These are phyloP conservation scores for Metallyticus violacea DNA, from an alignment of 2,888 invertebrate genomes.

Conservation along the genomic window DNA sequence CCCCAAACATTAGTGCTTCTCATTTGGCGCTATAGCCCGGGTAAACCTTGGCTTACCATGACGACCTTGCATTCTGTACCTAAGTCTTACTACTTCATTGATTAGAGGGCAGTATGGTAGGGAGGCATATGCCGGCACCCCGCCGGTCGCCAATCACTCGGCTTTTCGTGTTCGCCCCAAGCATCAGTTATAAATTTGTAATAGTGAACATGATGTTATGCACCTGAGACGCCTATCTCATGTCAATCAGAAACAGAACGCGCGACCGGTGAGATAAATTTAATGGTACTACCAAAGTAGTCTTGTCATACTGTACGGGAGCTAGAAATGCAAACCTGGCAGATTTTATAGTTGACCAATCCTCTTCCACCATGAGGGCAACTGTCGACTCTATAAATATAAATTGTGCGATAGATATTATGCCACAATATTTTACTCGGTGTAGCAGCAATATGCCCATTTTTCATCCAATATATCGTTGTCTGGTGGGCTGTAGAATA, in stretches of 20 bases:
- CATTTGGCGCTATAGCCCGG: too few relatives aligned
- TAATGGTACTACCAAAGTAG: background rate
- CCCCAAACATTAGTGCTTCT: too few relatives aligned
- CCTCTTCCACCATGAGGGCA: background rate
- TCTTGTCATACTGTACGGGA: background rate
- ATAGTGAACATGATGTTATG: too few relatives aligned
- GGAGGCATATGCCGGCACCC: too few relatives aligned
- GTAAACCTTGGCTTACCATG: too few relatives aligned
- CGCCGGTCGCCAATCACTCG: too few relatives aligned
- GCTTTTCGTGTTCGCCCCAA: too few relatives aligned
- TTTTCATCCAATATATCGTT: background rate
- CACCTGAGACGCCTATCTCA: background rate
- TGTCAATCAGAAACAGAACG: background rate
- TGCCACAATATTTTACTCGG: background rate
- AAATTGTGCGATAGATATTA: background rate
- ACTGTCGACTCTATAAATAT: background rate
- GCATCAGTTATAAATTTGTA: too few relatives aligned
- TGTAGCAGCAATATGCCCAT: background rate
- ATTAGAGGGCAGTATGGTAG: too few relatives aligned
- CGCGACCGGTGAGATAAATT: background rate
- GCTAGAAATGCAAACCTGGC: too few relatives aligned
- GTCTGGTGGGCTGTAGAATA: background rate
- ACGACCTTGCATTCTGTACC: too few relatives aligned
- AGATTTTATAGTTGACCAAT: background rate
- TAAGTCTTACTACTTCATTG: too few relatives aligned